Evolutionary conservation across 2,113 vertebrate genomes (phyloP), one percentile per base, ranked within the genome.

Genomic region (Micronisus gabar): DNA sequence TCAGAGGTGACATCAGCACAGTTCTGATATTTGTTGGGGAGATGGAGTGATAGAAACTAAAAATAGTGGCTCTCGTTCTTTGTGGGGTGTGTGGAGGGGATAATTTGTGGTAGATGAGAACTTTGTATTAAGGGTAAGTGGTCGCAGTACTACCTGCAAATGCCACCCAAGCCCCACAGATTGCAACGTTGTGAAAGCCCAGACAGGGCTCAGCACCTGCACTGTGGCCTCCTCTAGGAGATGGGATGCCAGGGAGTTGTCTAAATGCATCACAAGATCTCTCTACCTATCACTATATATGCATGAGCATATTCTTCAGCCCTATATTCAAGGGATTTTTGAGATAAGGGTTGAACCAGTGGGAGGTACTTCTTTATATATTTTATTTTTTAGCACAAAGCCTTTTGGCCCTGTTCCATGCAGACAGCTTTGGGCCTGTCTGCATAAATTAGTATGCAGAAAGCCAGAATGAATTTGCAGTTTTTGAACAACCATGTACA

Each of bases 391-490:
- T 56, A 88, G 75, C 53, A 83, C 40, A 59, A 58, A 21, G 70
- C 40, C 65, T 74, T 48, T 30, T 92, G 75, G 92, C 73, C 47
- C 32, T 38, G 29, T 63, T 81, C 68, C 74, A 12, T 5, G 70
- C 89, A 87, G 94, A 58, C 90, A 61, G 86, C 73, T 84, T 67
- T 36, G n/a, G 61, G 56, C 62, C 45, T 32, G 45, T 20, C 84
- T 55, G 83, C 26, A 11, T 17, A 45, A 67, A 78, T 74, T 48
- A 55, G 32, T 6, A 15, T 68, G 84, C 81, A 72, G 86, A 63
- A 84, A 87, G 61, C 47, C 73, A 81, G 84, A 65, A 89, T 89
- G 91, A 93, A 85, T 93, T 78, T 70, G 96, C 95, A 93, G 83
- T 86, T 96, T 95, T 86, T 1, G 6, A 74, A 30, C 58, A 53